These are phyloP conservation scores for Alces alces DNA, from an alignment of 2,113 vertebrate genomes.

Conservation along the genomic window DNA sequence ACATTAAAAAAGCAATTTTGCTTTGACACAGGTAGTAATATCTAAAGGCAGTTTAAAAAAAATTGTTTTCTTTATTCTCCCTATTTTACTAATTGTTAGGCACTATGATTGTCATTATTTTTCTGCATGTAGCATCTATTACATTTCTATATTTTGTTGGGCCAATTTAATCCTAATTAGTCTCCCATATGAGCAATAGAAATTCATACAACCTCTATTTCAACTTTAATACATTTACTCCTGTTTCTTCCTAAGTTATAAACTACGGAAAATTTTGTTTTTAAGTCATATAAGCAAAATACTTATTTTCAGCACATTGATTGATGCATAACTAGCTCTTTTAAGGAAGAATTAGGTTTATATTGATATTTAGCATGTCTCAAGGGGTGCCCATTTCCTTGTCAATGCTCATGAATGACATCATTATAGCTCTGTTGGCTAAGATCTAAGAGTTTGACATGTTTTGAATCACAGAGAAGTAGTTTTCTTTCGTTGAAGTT, in stretches of 20 bases:
- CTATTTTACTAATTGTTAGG: not conserved
- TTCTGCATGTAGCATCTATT: not conserved
- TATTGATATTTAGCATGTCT: not conserved
- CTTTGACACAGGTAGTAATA: not conserved
- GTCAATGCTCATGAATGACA: not conserved
- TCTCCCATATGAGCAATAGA: not conserved
- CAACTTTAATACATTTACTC: not conserved
- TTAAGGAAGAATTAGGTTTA: conserved; percentile 6
- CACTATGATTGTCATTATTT: not conserved
- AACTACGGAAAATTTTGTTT: not conserved
- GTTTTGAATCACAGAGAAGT: not conserved
- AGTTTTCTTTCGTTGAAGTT: not conserved
- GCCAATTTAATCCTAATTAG: not conserved
- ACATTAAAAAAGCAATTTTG: not conserved
- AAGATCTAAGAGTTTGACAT: not conserved
- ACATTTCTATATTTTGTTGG: not conserved
- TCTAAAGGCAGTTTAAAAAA: not conserved
- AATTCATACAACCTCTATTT: not conserved
- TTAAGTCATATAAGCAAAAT: not conserved
- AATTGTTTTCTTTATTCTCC: not conserved
- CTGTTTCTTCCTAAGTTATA: not conserved
- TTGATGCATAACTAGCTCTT: not conserved
- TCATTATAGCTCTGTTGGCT: not conserved
- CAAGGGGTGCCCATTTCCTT: not conserved
- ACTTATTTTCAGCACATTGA: not conserved